A percentile compares a stretch with the other conserved stretches of the same genome.
Evolutionary conservation across 2,888 invertebrate species (phyloP).

Genomic region (Sarcophaga rosellei): DNA sequence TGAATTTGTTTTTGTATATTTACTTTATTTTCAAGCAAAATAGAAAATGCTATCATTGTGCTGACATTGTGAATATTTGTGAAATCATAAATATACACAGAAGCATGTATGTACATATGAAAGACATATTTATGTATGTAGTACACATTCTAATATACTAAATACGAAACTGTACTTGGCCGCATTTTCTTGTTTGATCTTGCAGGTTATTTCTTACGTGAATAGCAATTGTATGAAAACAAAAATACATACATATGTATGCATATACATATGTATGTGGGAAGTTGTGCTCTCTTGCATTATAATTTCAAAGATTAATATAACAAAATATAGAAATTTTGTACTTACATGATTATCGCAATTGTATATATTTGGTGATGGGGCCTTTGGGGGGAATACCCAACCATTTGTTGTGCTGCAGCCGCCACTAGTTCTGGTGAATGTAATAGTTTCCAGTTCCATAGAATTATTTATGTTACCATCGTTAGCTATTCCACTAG

Average conservation of each 20-base stretch:
- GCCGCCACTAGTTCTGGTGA: slow-evolving; percentile 72
- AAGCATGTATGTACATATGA: too few species aligned
- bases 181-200: slow-evolving; percentile 29
- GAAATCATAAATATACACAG: too few species aligned
- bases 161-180: slow-evolving; percentile 49
- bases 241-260: too few species aligned
- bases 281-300: neutral
- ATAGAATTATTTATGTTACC: slow-evolving; percentile 65
- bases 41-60: too few species aligned
- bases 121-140: too few species aligned
- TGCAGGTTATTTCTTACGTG: neutral
- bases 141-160: too few species aligned
- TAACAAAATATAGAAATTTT: neutral
- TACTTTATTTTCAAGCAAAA: too few species aligned
- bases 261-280: too few species aligned
- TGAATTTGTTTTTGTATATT: too few species aligned
- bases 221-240: neutral
- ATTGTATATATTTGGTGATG: slow-evolving; percentile 86
- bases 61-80: too few species aligned
- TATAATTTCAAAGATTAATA: neutral
- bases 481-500: slow-evolving; percentile 25
- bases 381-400: slow-evolving; percentile 92
- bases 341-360: slow-evolving; percentile 87
- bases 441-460: slow-evolving; percentile 70
- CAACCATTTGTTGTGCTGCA: slow-evolving; percentile 82